Conservation (phyloP, 37 sponge, comb jelly and placozoan genomes). For the Dysidea cf. avara region DNA sequence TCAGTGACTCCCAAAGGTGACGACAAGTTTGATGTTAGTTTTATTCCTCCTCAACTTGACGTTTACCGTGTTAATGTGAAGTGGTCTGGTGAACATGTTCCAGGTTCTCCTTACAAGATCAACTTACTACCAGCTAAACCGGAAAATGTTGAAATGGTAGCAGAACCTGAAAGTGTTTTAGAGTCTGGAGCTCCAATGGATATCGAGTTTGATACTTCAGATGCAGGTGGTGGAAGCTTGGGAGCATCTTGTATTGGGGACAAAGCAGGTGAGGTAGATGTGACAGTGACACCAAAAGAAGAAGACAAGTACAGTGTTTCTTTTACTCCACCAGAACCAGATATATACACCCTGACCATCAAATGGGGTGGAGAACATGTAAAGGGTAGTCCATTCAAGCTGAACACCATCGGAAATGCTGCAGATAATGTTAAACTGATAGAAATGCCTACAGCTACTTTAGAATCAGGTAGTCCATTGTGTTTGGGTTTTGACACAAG, state of each 20-base stretch:
- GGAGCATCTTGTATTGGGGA: slow-evolving; percentile 10
- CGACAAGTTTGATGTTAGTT: slow-evolving; percentile 30
- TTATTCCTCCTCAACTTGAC: slow-evolving; percentile 48
- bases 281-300: neutral
- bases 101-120: slow-evolving; percentile 71
- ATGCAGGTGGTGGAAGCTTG: too few relatives aligned
- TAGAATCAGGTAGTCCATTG: slow-evolving; percentile 12
- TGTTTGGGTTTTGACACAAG: slow-evolving; percentile 20
- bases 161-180: too few relatives aligned
- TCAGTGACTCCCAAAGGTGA: neutral
- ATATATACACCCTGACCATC: slow-evolving; percentile 42
- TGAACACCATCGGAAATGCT: slow-evolving; percentile 36
- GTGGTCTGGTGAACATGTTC: slow-evolving; percentile 58
- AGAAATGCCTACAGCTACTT: slow-evolving; percentile 4
- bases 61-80: slow-evolving; percentile 46
- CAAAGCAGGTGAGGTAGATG: slow-evolving; percentile 9
- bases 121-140: slow-evolving; percentile 36
- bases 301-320: neutral
- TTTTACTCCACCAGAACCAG: slow-evolving; percentile 40
- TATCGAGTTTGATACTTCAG: too few relatives aligned
- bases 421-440: slow-evolving; percentile 30
- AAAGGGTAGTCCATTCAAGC: slow-evolving; percentile 59
- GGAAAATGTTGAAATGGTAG: slow-evolving; percentile 26
- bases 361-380: slow-evolving; percentile 57
- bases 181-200: too few relatives aligned